Evolutionary conservation across 2,113 vertebrate species (phyloP).

Genomic region (Sialia sialis): DNA sequence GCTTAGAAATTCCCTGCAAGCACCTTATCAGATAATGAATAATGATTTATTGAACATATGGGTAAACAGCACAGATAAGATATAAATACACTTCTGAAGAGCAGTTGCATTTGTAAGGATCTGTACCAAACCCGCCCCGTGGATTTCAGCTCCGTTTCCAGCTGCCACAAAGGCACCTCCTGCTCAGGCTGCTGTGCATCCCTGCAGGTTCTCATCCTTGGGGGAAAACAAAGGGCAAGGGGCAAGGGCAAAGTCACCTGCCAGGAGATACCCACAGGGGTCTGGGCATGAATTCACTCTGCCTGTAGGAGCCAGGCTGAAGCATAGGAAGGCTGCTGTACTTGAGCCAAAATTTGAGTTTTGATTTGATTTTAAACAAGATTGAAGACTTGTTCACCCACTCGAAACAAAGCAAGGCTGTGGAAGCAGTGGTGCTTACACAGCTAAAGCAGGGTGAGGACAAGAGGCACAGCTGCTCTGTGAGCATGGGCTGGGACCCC

Average conservation of each 20-base stretch:
- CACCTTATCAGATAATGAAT: slow-evolving; percentile 69
- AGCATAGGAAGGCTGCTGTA: neutral
- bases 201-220: fast-evolving
- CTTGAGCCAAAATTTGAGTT: neutral
- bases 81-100: slow-evolving; percentile 34
- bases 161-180: neutral
- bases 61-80: slow-evolving; percentile 64
- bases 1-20: slow-evolving; percentile 39
- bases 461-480: neutral
- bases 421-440: neutral
- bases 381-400: neutral
- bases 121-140: neutral
- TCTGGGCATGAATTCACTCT: neutral
- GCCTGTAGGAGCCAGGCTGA: neutral
- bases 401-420: neutral
- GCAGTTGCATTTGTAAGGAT: neutral
- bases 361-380: neutral
- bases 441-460: neutral
- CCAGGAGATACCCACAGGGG: neutral
- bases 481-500: fast-evolving
- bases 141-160: neutral
- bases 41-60: slow-evolving; percentile 69
- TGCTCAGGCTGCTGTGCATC: neutral
- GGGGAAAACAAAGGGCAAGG: neutral
- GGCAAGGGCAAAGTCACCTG: neutral